Percentiles rank a stretch among this genome's conserved stretches.
These are phyloP conservation scores for Pedionomus torquatus DNA, from an alignment of 2,113 vertebrate species.

Conservation along the genomic window DNA sequence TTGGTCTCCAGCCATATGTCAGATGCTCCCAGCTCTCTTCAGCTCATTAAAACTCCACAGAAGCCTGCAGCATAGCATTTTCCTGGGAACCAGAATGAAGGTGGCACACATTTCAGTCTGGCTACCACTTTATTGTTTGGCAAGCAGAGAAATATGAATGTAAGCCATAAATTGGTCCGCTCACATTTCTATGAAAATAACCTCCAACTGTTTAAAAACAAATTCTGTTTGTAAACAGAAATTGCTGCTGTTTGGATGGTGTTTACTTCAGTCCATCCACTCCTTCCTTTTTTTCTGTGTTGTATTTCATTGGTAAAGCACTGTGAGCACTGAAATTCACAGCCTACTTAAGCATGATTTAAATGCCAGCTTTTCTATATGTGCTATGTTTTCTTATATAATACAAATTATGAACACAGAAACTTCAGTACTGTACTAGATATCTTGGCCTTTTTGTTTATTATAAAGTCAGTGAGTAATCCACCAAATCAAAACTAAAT, in stretches of 20 bases:
- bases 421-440: not conserved
- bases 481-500: not conserved
- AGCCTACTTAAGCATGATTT: not conserved
- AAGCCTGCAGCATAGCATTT: not conserved
- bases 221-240: constrained; percentile 42
- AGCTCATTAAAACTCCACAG: not conserved
- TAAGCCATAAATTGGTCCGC: not conserved
- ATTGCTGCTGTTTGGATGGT: not conserved
- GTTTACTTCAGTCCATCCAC: not conserved
- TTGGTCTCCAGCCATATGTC: not conserved
- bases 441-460: not conserved
- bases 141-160: not conserved
- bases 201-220: constrained; percentile 6
- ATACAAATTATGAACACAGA: not conserved
- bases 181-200: constrained; percentile 6
- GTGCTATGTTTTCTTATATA: not conserved
- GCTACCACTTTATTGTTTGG: not conserved
- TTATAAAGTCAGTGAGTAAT: not conserved
- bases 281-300: not conserved
- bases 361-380: not conserved
- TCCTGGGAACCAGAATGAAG: not conserved
- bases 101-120: not conserved
- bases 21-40: not conserved
- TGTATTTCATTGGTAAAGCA: not conserved
- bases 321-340: not conserved